A percentile compares a stretch with the other conserved stretches of the same genome.
Conservation (phyloP, 2,797 vertebrate genomes). For the Naso thynnoides region DNA sequence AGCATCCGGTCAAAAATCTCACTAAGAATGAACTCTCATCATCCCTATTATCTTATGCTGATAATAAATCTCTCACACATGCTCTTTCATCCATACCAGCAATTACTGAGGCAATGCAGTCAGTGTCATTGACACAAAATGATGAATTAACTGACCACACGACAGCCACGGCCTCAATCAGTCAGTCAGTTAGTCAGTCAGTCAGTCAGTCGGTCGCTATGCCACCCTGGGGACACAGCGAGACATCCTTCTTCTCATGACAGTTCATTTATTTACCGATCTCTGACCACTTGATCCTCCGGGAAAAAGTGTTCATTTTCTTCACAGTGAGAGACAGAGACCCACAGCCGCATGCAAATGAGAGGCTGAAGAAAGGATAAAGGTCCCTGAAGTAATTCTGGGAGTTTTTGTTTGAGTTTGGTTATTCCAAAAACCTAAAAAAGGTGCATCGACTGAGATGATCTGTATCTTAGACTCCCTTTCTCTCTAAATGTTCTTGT, state of each 20-base stretch:
- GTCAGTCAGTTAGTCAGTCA: slow-evolving; percentile 53
- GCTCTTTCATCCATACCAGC: slow-evolving; percentile 35
- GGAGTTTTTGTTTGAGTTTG: slow-evolving; percentile 6
- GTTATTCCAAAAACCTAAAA: slow-evolving; percentile 15
- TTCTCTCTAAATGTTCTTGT: slow-evolving; percentile 2
- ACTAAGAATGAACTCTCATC: slow-evolving; percentile 19
- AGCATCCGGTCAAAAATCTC: not conserved
- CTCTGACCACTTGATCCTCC: slow-evolving; percentile 43
- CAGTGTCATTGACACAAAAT: slow-evolving; percentile 49
- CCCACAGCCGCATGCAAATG: slow-evolving; percentile 26
- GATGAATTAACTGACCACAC: slow-evolving; percentile 65
- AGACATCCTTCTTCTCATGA: slow-evolving; percentile 56
- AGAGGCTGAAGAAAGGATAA: not conserved
- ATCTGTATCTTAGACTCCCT: not conserved
- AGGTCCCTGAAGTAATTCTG: not conserved
- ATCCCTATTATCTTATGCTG: slow-evolving; percentile 27
- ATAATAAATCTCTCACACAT: slow-evolving; percentile 24
- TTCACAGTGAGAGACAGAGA: slow-evolving; percentile 14
- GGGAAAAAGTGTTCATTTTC: slow-evolving; percentile 43
- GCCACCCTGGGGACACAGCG: slow-evolving; percentile 41
- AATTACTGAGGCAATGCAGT: slow-evolving; percentile 45
- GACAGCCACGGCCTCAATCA: slow-evolving; percentile 54
- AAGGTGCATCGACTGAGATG: slow-evolving; percentile 7
- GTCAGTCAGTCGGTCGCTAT: no score
- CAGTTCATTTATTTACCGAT: slow-evolving; percentile 61